These are phyloP conservation scores for Eupithecia subfuscata DNA, from an alignment of 2,888 invertebrate genomes.

Conservation along the genomic window DNA sequence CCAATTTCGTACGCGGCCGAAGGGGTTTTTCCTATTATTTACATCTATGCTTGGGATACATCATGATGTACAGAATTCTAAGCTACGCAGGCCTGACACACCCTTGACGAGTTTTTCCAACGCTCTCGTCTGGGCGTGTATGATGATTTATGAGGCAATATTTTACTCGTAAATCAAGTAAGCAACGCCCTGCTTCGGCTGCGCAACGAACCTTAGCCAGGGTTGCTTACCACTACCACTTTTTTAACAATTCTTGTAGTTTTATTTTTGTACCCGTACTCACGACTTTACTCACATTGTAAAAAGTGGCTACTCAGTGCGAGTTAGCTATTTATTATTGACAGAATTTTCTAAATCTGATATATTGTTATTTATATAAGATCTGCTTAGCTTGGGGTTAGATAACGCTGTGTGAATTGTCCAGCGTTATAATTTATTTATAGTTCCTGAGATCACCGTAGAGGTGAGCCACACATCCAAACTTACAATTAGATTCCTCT, in stretches of 20 bases:
- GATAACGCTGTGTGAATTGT: no score
- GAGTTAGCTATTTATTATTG: no score
- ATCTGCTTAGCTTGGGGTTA: no score
- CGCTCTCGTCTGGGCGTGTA: conserved; percentile 53
- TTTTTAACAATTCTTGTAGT: background rate
- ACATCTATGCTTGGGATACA: background rate
- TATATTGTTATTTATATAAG: no score
- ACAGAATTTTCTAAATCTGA: no score
- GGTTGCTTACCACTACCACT: background rate
- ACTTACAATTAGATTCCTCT: no score
- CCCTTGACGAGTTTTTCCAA: conserved; percentile 50
- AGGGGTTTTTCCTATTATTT: background rate
- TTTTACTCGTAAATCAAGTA: conserved; percentile 77
- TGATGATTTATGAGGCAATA: conserved; percentile 77
- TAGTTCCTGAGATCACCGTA: no score
- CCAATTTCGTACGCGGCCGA: no score
- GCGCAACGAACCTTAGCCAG: background rate
- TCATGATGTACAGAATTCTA: conserved; percentile 7
- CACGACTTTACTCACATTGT: background rate
- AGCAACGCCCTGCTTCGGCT: background rate
- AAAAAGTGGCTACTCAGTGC: background rate
- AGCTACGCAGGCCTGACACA: background rate
- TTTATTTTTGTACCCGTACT: background rate
- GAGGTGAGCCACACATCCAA: no score
- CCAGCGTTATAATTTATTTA: no score